Base-by-base conservation (phyloP, 2,797 vertebrate species). In the Gorsachius magnificus region DNA sequence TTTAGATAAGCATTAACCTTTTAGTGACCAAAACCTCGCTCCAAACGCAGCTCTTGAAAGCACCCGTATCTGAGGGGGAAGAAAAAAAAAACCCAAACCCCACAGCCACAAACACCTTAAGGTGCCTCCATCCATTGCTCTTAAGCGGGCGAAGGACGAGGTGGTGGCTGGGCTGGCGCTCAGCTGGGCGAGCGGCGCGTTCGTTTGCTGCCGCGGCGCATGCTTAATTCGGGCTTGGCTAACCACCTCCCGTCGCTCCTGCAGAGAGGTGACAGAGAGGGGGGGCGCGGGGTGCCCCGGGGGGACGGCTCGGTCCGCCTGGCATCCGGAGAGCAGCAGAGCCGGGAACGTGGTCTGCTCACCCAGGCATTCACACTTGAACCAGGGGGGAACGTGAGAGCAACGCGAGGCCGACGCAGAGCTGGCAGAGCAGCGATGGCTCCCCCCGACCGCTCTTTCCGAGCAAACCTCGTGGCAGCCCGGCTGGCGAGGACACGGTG, bases 311-410 rank as follows among this genome's bases (percentile, higher is more conserved):
- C 6, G 4, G 31, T 25, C 61, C 10, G 1, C 7, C 57, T 14
- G 75, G 53, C 43, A 72, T 51, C 13, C n/a, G 12, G 28, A 48
- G 74, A 64, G 43, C 63, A 35, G 41, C 65, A 43, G 51, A 28
- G 29, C 25, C 36, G 8, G 26, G 83, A 41, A 74, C 26, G 35
- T 1, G 0, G 3, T 9, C 9, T 8, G 51, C 57, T 36, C 41
- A 24, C 43, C 22, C 57, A 18, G 35, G 38, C 4, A 0, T 3
- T 35, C 36, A 3, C 7, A 28, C 26, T 56, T n/a, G 4, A 10
- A 41, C 12, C 1, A 0, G 8, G 43, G 46, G 50, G 48, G 78
- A 12, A 48, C 3, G 4, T 2, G 28, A 12, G 1, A 50, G 63
- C 11, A 2, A 17, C 2, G 3, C 20, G 16, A 54, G 58, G 22